Conservation (phyloP, 37 sponge, comb jelly and placozoan species). For the Chondrilla cf. caribensis region DNA sequence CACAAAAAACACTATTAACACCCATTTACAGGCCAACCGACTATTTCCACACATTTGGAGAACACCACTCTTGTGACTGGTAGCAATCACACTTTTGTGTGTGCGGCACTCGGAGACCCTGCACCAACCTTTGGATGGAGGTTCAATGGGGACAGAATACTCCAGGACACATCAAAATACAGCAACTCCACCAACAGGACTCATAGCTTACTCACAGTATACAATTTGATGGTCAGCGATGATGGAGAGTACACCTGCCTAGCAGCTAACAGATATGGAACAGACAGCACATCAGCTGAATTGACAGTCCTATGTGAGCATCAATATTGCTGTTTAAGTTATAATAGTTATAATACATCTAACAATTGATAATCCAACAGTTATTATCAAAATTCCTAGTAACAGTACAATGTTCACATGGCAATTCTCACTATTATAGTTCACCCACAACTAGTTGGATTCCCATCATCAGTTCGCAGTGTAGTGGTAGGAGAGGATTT, state of each 20-base stretch:
- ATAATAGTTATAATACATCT: too few species aligned
- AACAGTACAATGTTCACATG: too few species aligned
- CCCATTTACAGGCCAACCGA: not conserved
- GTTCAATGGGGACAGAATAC: not conserved
- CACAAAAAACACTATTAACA: too few species aligned
- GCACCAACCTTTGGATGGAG: not conserved
- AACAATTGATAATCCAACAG: too few species aligned
- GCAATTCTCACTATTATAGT: not conserved
- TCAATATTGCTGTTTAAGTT: too few species aligned
- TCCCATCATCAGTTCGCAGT: not conserved
- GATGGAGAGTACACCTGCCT: constrained; percentile 9
- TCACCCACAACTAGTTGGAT: not conserved
- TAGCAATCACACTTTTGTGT: not conserved
- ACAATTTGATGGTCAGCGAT: not conserved
- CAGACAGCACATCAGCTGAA: constrained; percentile 5
- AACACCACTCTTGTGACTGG: not conserved
- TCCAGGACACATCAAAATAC: not conserved
- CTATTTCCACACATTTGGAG: not conserved
- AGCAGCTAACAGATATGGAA: constrained; percentile 21
- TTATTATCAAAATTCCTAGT: too few species aligned
- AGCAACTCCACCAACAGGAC: not conserved
- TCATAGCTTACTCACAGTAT: not conserved
- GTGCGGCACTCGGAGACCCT: constrained; percentile 15
- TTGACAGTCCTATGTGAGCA: not conserved
- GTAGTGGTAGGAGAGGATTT: constrained; percentile 7